phyloP scores from a whole-genome alignment of 92 coral and sea anemone genomes.

The Diadumene lineata region DNA sequence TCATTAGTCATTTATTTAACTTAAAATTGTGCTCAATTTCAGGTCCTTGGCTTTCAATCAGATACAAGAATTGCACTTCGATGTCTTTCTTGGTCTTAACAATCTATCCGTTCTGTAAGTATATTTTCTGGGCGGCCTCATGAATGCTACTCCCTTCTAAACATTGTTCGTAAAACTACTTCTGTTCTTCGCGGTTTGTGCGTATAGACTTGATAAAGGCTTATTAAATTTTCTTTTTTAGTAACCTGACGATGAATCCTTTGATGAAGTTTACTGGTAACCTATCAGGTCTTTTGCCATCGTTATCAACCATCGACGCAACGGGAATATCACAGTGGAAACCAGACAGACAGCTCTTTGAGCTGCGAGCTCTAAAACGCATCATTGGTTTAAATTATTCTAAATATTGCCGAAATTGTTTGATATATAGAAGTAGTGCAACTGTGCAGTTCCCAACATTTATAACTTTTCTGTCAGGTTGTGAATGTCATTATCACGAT shows the following conservation, averaged over 20 bases:
- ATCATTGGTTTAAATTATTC: conserved; percentile 38
- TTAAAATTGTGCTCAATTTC: not conserved
- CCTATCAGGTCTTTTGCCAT: conserved; percentile 11
- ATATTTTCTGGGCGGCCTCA: too few species aligned
- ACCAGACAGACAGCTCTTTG: conserved; percentile 29
- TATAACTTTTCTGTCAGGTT: not conserved
- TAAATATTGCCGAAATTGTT: conserved; percentile 27
- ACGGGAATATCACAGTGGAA: conserved; percentile 34
- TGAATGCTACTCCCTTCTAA: too few species aligned
- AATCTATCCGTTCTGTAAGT: not conserved
- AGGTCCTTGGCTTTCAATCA: conserved; percentile 4
- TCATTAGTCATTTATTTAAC: too few species aligned
- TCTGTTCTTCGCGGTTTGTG: not conserved
- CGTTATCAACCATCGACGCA: conserved; percentile 16
- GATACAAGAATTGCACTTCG: not conserved
- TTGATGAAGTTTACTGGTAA: conserved; percentile 12
- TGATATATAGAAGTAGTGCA: conserved; percentile 29
- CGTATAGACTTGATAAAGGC: not conserved
- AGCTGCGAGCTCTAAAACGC: conserved; percentile 41
- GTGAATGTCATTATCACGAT: not conserved
- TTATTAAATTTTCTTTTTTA: not conserved
- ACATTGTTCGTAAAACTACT: too few species aligned
- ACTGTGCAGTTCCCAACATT: conserved; percentile 1
- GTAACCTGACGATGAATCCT: conserved; percentile 7
- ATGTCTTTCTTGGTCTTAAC: not conserved